phyloP scores from a whole-genome alignment of 2,888 invertebrate genomes.

The Orthonychiurus folsomi region DNA sequence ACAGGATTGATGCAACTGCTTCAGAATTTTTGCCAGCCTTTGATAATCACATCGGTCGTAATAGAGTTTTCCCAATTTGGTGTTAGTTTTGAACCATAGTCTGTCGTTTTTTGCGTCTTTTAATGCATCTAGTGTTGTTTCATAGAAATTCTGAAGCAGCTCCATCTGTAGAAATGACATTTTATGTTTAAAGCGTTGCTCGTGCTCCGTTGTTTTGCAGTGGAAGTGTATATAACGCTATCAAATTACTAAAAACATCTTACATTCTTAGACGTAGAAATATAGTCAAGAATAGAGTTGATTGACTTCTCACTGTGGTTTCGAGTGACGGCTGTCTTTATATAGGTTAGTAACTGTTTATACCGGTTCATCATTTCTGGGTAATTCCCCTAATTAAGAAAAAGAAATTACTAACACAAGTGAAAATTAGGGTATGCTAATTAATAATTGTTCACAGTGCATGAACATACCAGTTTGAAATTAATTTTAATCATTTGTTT shows the following conservation, averaged over 20 bases:
- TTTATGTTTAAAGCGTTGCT: neutral
- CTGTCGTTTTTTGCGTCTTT: constrained; percentile 98
- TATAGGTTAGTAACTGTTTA: constrained; percentile 92
- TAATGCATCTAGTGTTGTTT: constrained; percentile 85
- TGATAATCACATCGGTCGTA: constrained; percentile 91
- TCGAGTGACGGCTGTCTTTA: constrained; percentile 96
- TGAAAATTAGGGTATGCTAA: constrained; percentile 10
- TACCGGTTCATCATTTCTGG: constrained; percentile 93
- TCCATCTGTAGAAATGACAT: constrained; percentile 66
- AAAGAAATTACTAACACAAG: too few species aligned
- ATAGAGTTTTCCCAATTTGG: constrained; percentile 94
- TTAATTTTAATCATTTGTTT: constrained; percentile 99
- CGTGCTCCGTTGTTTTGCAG: neutral
- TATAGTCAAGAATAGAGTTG: constrained; percentile 97
- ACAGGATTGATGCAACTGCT: constrained; percentile 93
- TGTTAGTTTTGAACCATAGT: constrained; percentile 99
- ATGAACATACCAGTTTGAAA: constrained; percentile 75
- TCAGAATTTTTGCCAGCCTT: constrained; percentile 89
- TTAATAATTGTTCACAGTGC: too few species aligned
- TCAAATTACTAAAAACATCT: constrained; percentile 43
- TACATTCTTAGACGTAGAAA: constrained; percentile 97
- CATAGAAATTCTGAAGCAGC: constrained; percentile 94
- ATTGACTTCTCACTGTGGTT: constrained; percentile 99
- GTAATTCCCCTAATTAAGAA: constrained; percentile 65
- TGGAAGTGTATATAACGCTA: neutral